Conservation (phyloP, 2,888 invertebrate genomes). For the Plagodis pulveraria region DNA sequence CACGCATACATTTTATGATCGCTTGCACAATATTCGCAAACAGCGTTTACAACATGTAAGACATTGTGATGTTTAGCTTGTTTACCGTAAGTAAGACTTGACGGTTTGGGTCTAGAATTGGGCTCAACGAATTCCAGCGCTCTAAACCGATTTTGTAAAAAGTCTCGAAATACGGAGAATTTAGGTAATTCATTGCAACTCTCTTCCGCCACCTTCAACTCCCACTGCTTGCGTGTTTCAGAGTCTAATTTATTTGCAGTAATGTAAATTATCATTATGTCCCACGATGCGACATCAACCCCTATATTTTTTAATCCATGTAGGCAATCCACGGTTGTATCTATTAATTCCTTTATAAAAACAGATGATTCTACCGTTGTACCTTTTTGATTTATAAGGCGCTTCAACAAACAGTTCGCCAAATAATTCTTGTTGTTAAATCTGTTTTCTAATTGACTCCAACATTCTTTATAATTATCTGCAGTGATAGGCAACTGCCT, state of each 20-base stretch:
- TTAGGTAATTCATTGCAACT: not conserved
- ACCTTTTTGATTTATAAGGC: constrained; percentile 1
- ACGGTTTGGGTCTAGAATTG: not conserved
- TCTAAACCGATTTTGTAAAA: not conserved
- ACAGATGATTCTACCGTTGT: not conserved
- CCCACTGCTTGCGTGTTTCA: not conserved
- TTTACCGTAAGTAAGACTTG: not conserved
- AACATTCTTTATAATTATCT: constrained; percentile 12
- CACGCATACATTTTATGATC: not conserved
- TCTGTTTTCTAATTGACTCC: not conserved
- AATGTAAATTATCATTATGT: not conserved
- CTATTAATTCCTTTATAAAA: not conserved
- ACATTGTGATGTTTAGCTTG: not conserved
- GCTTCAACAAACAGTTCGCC: no score
- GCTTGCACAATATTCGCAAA: not conserved
- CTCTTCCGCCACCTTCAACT: not conserved
- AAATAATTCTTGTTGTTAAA: no score
- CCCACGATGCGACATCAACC: not conserved
- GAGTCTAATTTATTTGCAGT: not conserved
- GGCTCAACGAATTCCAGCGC: not conserved
- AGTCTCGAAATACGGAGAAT: not conserved
- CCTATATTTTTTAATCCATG: not conserved
- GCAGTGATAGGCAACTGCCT: constrained; percentile 11
- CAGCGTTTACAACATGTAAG: not conserved
- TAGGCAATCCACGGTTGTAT: not conserved